These are phyloP conservation scores for Esox masquinongy DNA, from an alignment of 2,797 vertebrate species.

Conservation along the genomic window DNA sequence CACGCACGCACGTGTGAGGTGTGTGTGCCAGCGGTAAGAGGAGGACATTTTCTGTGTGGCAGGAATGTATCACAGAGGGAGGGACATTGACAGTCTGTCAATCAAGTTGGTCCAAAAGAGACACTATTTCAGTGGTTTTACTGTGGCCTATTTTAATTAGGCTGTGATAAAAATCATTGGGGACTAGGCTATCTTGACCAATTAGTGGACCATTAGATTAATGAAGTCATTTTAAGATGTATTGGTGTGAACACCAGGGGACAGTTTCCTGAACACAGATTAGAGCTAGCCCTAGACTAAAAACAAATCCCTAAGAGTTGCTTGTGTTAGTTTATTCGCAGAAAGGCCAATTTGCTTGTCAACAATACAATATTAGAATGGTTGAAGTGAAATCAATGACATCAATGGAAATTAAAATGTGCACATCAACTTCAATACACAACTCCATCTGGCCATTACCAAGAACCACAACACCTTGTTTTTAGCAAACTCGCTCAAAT, in stretches of 20 bases:
- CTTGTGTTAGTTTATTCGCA: constrained; percentile 60
- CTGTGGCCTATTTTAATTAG: constrained; percentile 67
- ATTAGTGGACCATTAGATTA: constrained; percentile 78
- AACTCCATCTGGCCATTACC: too few species aligned
- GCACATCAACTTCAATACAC: too few species aligned
- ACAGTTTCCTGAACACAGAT: not conserved
- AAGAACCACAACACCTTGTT: too few species aligned
- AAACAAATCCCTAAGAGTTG: constrained; percentile 27
- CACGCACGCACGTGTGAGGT: not conserved
- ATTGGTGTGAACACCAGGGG: constrained; percentile 51
- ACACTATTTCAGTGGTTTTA: constrained; percentile 62
- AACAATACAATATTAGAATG: not conserved
- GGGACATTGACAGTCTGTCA: constrained; percentile 46
- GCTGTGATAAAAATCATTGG: constrained; percentile 69
- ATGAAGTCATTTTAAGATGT: constrained; percentile 74
- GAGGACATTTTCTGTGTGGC: constrained; percentile 7
- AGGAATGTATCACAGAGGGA: not conserved
- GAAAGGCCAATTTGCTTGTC: constrained; percentile 19
- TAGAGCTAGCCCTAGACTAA: not conserved
- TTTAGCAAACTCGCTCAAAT: too few species aligned
- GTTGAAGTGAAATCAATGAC: too few species aligned
- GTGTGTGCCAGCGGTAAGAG: not conserved
- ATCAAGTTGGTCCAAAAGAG: constrained; percentile 57
- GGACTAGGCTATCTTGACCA: constrained; percentile 81
- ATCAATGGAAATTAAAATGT: too few species aligned